Conservation (phyloP, 2,113 vertebrate genomes). For the Scomber colias region DNA sequence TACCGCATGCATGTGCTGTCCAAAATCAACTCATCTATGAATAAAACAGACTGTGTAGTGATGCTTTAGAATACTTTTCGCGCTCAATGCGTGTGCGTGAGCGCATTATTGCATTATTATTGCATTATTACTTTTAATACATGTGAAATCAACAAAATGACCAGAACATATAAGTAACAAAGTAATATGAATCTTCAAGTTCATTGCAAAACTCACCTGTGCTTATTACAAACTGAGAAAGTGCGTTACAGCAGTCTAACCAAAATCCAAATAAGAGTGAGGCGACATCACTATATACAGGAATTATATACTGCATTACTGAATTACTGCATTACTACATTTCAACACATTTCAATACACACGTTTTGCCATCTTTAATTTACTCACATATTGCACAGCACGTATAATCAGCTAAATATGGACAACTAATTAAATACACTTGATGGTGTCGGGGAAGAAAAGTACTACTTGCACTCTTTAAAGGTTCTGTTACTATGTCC, state of each 20-base stretch:
- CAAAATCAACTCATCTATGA: not conserved
- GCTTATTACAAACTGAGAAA: not conserved
- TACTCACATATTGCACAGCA: not conserved
- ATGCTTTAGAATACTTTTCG: too few species aligned
- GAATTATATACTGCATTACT: not conserved
- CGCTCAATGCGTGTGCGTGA: not conserved
- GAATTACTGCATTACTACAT: too few species aligned
- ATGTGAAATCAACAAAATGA: not conserved
- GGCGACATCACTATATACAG: too few species aligned
- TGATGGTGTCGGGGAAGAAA: too few species aligned
- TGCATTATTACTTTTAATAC: not conserved
- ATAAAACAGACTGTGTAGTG: not conserved
- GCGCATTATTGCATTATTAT: not conserved
- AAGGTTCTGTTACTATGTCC: not conserved
- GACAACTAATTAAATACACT: not conserved
- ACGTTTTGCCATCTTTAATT: not conserved
- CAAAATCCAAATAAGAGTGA: not conserved
- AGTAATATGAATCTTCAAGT: not conserved
- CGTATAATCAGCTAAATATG: not conserved
- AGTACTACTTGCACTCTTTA: not conserved
- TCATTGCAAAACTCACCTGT: conserved; percentile 34
- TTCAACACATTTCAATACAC: not conserved
- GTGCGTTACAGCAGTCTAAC: not conserved
- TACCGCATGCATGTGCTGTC: not conserved
- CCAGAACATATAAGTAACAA: too few species aligned